Evolutionary conservation across 2,113 vertebrate species (phyloP), one percentile per base, ranked within the genome.

Genomic region (Nanorana parkeri): DNA sequence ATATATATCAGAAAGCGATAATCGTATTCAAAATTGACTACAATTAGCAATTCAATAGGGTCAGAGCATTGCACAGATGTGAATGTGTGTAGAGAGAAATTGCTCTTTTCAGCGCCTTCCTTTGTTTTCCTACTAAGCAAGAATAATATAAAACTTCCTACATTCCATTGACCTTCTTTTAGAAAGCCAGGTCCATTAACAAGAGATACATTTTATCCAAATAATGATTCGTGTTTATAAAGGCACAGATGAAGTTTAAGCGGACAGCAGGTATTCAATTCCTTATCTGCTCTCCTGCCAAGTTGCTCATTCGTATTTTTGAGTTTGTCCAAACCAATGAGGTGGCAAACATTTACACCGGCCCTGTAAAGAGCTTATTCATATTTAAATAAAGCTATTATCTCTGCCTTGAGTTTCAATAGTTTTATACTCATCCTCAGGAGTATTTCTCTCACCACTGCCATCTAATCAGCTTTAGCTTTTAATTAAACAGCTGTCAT

Each of bases 401-500:
- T 87, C 66, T 68, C 52, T 20, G 86, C 83, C 83, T 83, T 6
- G 78, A 86, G 81, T 89, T 89, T 84, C 85, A 83, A 87, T 89
- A 86, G 84, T 86, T 89, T 90, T 84, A 56, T 0, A 80, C 76
- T 85, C 85, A 81, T 86, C 73, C 89, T 89, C 86, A 85, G n/a
- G 90, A 91, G 86, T 85, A 86, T 90, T 89, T 88, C 87, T 90
- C 87, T 90, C 88, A 54, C 79, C 71, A 83, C 85, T 84, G 84
- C 88, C 86, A 77, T 90, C 88, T 88, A 88, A 89, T 88, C 88
- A 90, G 87, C 84, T 89, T 91, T 91, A 88, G 85, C 71, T 89
- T 92, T 91, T 90, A 91, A 91, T 88, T 88, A 91, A 91, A 88
- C 86, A 87, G 86, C 90, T 91, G 89, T 89, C 88, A 89, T 89